Base-by-base conservation (phyloP, 35 echinoderm and acorn worm species). In the Stichopus chloronotus region DNA sequence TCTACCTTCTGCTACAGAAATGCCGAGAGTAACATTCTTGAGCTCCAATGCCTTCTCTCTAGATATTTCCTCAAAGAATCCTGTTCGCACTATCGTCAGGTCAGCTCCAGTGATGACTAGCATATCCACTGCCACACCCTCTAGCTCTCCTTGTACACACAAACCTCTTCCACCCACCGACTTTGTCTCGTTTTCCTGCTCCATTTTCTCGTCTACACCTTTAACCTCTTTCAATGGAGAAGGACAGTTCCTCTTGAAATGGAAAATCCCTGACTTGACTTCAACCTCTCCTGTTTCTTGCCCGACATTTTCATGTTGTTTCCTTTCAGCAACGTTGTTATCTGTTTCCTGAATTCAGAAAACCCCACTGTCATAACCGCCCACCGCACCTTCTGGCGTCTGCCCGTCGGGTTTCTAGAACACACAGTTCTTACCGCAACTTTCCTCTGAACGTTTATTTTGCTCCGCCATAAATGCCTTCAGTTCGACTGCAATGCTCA, bases 21-120 rank as follows among this genome's bases (percentile, higher is more conserved):
- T n/a, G n/a, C n/a, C n/a, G n/a, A n/a, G n/a, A n/a, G 59, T 88
- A n/a, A n/a, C n/a, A 14, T 76, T 16, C 69, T 92, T 43, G 7
- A 89, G 56, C 7, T 57, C 7, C 55, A 20, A 11, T 14, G 13
- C 4, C 30, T 56, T 56, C 9, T 20, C 11, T 4, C 11, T 65
- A 3, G 25, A 84, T 0, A 92, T 16, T 65, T 63, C 5, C 88
- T 90, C 71, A 76, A 72, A 83, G 61, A 57, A 22, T 78, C 23
- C 19, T 17, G 59, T 56, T 61, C 21, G 24, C 55, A 92, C 56
- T 69, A 84, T 56, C 25, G 77, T 95, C 52, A 92, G 22, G 19
- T 79, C 52, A n/a, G 61, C 90, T 63, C 89, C n/a, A 4, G 53
- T 84, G 52, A 87, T 80, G 55, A 92, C 61, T 8, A 94, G 86